Conservation (phyloP, 1,140 invertebrate genomes). For the Sycobia sp. region DNA sequence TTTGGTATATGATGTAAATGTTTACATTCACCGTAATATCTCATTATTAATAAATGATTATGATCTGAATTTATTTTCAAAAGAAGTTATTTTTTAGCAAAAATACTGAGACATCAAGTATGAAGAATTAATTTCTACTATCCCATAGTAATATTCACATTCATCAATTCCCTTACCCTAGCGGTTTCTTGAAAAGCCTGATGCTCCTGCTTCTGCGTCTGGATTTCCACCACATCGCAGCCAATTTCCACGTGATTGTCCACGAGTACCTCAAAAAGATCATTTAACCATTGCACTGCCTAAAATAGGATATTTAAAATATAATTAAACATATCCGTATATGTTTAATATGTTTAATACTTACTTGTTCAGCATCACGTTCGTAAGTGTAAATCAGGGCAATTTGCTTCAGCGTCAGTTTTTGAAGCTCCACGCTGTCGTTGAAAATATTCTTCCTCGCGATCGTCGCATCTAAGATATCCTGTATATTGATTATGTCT, state of each 20-base stretch:
- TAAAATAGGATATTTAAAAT: conserved; percentile 46
- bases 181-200: conserved; percentile 79
- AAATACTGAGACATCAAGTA: too few species aligned
- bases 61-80: too few species aligned
- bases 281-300: conserved; percentile 76
- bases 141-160: not conserved
- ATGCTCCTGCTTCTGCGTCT: conserved; percentile 76
- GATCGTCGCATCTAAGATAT: conserved; percentile 70
- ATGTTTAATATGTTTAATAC: not conserved
- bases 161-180: conserved; percentile 56
- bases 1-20: too few species aligned
- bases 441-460: conserved; percentile 71
- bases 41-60: too few species aligned
- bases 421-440: conserved; percentile 73
- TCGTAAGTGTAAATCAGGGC: conserved; percentile 77
- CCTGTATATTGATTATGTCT: conserved; percentile 74
- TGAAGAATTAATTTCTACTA: too few species aligned
- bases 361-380: conserved; percentile 72
- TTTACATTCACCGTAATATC: too few species aligned
- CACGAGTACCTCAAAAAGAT: conserved; percentile 74
- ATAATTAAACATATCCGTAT: conserved; percentile 15
- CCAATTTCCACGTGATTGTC: conserved; percentile 75
- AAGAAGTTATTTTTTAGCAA: too few species aligned
- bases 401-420: conserved; percentile 77
- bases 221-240: conserved; percentile 73